phyloP scores from a whole-genome alignment of 2,888 invertebrate genomes.

The Platycheirus rosarum region DNA sequence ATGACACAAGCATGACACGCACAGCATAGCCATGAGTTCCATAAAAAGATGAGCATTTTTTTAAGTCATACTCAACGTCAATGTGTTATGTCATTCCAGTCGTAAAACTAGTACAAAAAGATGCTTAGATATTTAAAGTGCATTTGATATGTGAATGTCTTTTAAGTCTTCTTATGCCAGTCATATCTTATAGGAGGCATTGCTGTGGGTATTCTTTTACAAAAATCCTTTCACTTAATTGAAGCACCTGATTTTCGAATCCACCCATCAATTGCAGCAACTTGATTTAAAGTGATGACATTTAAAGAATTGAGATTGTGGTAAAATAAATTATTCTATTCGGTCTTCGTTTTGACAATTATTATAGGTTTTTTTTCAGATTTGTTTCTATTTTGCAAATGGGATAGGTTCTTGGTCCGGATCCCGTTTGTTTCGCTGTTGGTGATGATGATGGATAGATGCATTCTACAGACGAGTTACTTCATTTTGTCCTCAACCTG shows the following conservation, averaged over 20 bases:
- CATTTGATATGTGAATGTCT: conserved; percentile 23
- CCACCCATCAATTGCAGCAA: conserved; percentile 30
- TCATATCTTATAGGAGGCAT: background rate
- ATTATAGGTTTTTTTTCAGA: background rate
- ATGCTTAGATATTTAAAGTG: conserved; percentile 6
- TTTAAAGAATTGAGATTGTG: conserved; percentile 47
- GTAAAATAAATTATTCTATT: conserved; percentile 9
- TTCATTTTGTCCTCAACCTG: no score
- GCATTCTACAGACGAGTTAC: no score
- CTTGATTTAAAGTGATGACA: conserved; percentile 41
- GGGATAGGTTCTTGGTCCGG: no score
- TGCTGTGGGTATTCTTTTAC: conserved; percentile 15
- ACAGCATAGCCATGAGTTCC: conserved; percentile 10
- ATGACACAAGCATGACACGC: conserved; percentile 39
- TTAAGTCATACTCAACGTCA: conserved; percentile 9
- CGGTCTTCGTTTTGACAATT: background rate
- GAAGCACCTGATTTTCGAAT: conserved; percentile 39
- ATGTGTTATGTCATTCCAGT: conserved; percentile 11
- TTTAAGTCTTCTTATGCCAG: background rate
- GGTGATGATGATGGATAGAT: no score
- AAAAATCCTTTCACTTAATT: conserved; percentile 54
- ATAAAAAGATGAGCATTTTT: conserved; percentile 8
- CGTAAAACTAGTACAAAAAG: background rate
- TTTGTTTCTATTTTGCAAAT: background rate
- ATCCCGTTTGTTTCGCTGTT: no score